Evolutionary conservation across 2,113 vertebrate genomes (phyloP).

Genomic region (Vulpes vulpes): DNA sequence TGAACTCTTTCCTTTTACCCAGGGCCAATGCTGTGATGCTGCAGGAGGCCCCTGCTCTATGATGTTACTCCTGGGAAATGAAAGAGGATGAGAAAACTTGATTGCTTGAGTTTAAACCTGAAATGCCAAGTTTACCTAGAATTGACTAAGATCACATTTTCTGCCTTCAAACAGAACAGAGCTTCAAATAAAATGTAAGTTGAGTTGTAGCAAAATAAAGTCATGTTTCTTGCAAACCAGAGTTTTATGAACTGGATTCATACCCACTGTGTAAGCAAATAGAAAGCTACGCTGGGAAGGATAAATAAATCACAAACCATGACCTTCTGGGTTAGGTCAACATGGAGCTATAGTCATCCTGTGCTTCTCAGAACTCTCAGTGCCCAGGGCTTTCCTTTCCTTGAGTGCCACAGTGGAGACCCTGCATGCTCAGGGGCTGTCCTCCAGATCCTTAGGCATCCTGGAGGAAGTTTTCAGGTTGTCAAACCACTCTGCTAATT

Average conservation of each 20-base stretch:
- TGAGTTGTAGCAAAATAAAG: conserved; percentile 38
- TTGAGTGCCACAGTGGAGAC: not conserved
- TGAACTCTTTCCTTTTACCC: not conserved
- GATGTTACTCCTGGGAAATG: not conserved
- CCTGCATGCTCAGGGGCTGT: fast-evolving
- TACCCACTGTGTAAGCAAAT: not conserved
- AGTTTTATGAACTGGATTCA: not conserved
- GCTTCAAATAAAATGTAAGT: conserved; percentile 3
- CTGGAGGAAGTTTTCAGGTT: not conserved
- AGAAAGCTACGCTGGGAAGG: not conserved
- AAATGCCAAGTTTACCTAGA: not conserved
- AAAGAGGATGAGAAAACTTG: not conserved
- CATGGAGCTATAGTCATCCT: not conserved
- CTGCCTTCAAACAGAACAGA: conserved; percentile 29
- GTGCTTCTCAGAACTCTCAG: fast-evolving
- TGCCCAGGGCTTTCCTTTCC: not conserved
- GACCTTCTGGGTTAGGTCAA: not conserved
- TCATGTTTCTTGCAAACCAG: not conserved
- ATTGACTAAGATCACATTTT: conserved; percentile 33
- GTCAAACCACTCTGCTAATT: not conserved
- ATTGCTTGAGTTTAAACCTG: not conserved
- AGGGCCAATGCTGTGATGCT: not conserved
- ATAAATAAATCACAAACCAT: not conserved
- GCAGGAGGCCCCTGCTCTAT: fast-evolving
- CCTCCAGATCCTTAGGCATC: not conserved